phyloP scores from a whole-genome alignment of 2,797 vertebrate genomes.

The Falco peregrinus region DNA sequence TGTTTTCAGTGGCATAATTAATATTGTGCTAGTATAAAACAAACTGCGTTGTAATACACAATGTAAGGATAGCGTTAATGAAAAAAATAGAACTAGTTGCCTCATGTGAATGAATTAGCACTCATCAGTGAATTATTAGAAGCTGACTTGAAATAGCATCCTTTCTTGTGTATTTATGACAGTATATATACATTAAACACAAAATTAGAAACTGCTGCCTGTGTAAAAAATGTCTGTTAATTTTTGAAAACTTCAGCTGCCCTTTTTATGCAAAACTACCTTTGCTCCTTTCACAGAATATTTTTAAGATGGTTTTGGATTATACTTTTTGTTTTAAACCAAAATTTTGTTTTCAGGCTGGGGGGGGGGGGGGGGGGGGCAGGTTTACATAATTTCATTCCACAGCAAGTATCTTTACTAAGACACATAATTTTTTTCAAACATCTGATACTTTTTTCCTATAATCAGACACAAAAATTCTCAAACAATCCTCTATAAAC shows the following conservation, averaged over 20 bases:
- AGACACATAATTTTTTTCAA: not conserved
- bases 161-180: not conserved
- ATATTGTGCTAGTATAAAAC: not conserved
- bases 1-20: not conserved
- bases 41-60: not conserved
- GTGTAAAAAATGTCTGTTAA: not conserved
- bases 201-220: not conserved
- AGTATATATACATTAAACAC: not conserved
- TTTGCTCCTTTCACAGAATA: not conserved
- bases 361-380: too few relatives aligned
- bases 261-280: not conserved
- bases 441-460: not conserved
- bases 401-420: not conserved
- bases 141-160: not conserved
- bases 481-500: not conserved
- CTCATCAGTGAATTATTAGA: not conserved
- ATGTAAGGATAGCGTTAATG: not conserved
- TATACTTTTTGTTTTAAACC: not conserved
- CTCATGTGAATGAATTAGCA: not conserved
- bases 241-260: not conserved
- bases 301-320: not conserved
- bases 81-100: not conserved
- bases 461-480: not conserved
- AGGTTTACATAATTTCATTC: not conserved
- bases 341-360: not conserved